phyloP scores from a whole-genome alignment of 2,888 invertebrate species.

The Drosophila helvetica region DNA sequence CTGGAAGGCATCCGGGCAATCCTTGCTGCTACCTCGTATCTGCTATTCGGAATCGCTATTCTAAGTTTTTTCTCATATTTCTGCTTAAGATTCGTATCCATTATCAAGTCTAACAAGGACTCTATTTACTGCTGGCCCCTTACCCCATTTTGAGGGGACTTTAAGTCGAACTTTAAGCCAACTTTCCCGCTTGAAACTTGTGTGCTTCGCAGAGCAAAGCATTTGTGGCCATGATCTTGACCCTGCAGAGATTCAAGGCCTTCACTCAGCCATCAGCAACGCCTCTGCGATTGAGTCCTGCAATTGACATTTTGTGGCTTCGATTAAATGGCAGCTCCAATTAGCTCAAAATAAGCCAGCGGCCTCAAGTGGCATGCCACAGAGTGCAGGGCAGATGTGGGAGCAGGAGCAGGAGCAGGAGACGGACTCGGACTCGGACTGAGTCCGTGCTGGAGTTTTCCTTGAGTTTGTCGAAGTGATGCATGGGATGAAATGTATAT shows the following conservation, averaged over 20 bases:
- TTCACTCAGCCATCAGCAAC: slow-evolving; percentile 24
- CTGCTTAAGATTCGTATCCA: too few relatives aligned
- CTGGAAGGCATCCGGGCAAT: too few relatives aligned
- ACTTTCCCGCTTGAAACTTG: neutral
- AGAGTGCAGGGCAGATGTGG: neutral
- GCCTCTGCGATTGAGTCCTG: slow-evolving; percentile 13
- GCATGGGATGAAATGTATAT: neutral
- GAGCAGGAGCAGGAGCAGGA: neutral
- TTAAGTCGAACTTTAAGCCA: too few relatives aligned
- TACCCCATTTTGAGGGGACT: too few relatives aligned
- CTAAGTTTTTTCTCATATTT: too few relatives aligned
- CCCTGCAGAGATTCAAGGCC: neutral
- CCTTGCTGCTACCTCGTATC: too few relatives aligned
- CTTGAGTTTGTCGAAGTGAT: slow-evolving; percentile 10
- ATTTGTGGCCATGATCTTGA: too few relatives aligned
- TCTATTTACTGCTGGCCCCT: too few relatives aligned
- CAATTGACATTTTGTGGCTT: slow-evolving; percentile 33
- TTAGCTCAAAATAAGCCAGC: slow-evolving; percentile 8
- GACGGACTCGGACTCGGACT: neutral
- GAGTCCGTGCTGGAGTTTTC: neutral
- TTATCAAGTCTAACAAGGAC: too few relatives aligned
- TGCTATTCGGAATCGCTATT: too few relatives aligned
- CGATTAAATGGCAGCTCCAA: slow-evolving; percentile 36
- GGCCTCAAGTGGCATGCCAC: neutral
- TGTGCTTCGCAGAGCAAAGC: too few relatives aligned